These are phyloP conservation scores for Phoxinus dragarum DNA, from an alignment of 2,797 vertebrate genomes.

Conservation along the genomic window DNA sequence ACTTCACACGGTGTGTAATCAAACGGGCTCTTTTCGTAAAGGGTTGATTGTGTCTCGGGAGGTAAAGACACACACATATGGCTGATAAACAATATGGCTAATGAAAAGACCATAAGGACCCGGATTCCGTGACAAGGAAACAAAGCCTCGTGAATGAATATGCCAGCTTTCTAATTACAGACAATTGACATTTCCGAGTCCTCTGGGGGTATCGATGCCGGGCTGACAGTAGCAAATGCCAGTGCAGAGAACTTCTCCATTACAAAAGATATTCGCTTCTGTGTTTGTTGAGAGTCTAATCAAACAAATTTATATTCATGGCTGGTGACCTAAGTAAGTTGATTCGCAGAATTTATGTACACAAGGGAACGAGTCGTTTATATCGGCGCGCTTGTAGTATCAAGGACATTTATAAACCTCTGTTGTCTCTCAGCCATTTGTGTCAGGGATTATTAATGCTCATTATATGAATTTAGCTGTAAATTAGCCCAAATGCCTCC, in stretches of 20 bases:
- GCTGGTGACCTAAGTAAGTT: conserved; percentile 31
- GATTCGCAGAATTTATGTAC: conserved; percentile 24
- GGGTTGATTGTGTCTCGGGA: conserved; percentile 20
- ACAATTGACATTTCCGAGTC: conserved; percentile 68
- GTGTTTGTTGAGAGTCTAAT: conserved; percentile 56
- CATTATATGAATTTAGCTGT: conserved; percentile 17
- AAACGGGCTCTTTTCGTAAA: conserved; percentile 23
- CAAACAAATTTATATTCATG: conserved; percentile 56
- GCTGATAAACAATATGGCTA: conserved; percentile 48
- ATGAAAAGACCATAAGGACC: conserved; percentile 46
- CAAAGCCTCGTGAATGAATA: conserved; percentile 44
- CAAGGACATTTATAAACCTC: conserved; percentile 19
- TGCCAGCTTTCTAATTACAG: conserved; percentile 63
- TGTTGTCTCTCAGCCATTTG: conserved; percentile 3
- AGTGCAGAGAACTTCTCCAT: conserved; percentile 54
- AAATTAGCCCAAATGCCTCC: background rate
- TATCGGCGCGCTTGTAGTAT: background rate
- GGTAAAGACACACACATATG: conserved; percentile 4
- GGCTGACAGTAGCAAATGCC: conserved; percentile 62
- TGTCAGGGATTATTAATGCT: conserved; percentile 23
- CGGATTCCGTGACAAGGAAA: conserved; percentile 36
- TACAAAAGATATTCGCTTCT: conserved; percentile 44
- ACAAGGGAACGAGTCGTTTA: conserved; percentile 4
- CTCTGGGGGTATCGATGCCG: conserved; percentile 51
- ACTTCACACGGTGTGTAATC: conserved; percentile 41